Conservation (phyloP, 2,888 invertebrate species). For the Plusia festucae region DNA sequence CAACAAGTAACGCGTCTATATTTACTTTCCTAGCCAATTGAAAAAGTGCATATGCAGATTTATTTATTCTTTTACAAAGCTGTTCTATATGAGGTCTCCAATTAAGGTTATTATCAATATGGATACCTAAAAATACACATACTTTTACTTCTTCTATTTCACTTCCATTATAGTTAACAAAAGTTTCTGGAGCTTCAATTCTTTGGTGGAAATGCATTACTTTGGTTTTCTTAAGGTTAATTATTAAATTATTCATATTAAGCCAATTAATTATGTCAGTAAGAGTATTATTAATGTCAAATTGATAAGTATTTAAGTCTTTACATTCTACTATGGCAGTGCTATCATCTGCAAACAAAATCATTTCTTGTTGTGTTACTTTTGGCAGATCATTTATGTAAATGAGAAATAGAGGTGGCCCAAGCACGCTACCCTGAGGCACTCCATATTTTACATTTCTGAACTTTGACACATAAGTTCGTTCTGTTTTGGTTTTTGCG, state of each 20-base stretch:
- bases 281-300: slow-evolving; percentile 3
- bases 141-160: not conserved
- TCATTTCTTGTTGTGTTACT: not conserved
- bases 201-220: slow-evolving; percentile 10
- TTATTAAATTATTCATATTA: slow-evolving; percentile 10
- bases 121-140: slow-evolving; percentile 1
- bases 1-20: too few species aligned
- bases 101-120: too few species aligned
- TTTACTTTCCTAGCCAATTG: too few species aligned
- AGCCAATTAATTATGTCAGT: slow-evolving; percentile 9
- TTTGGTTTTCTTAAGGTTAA: slow-evolving; percentile 9
- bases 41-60: too few species aligned
- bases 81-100: too few species aligned
- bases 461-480: too few species aligned
- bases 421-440: slow-evolving; percentile 10
- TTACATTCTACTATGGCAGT: not conserved
- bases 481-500: too few species aligned
- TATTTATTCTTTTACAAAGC: too few species aligned
- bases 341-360: slow-evolving; percentile 9
- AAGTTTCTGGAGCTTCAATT: too few species aligned
- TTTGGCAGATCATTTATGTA: slow-evolving; percentile 7
- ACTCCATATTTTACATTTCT: not conserved
- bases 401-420: not conserved
- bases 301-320: not conserved
- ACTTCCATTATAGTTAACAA: too few species aligned